phyloP scores from a whole-genome alignment of 1,140 invertebrate species.

The Aphaenogaster floridana region DNA sequence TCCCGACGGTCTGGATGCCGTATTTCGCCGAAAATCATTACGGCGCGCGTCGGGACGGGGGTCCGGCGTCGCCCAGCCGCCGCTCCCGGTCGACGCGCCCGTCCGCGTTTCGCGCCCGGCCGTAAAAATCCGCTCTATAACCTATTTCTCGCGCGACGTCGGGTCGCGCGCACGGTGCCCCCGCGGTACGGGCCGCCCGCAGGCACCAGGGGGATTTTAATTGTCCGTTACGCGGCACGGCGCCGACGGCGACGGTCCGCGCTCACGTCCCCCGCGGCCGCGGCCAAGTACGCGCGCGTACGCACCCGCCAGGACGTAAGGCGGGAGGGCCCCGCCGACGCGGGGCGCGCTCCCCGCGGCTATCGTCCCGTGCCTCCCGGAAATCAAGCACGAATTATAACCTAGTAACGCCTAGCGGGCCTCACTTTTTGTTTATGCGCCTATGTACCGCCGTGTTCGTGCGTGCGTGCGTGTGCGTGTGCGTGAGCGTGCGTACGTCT shows the following conservation, averaged over 20 bases:
- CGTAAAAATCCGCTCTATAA: conserved; percentile 77
- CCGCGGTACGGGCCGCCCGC: conserved; percentile 66
- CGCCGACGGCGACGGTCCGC: conserved; percentile 34
- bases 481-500: not conserved
- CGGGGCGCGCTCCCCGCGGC: not conserved
- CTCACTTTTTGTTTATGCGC: conserved; percentile 80
- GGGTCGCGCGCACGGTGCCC: conserved; percentile 73
- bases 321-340: not conserved
- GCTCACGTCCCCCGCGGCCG: not conserved
- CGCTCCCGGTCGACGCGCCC: conserved; percentile 45
- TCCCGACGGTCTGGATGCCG: conserved; percentile 80
- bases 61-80: conserved; percentile 27
- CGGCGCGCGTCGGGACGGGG: conserved; percentile 52
- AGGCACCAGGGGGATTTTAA: conserved; percentile 79
- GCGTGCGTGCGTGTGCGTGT: not conserved
- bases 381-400: conserved; percentile 80
- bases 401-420: conserved; percentile 77
- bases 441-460: not conserved
- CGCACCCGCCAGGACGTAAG: conserved; percentile 27
- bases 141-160: conserved; percentile 75
- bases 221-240: conserved; percentile 73
- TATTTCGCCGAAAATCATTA: conserved; percentile 79
- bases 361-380: conserved; percentile 57
- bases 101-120: conserved; percentile 51
- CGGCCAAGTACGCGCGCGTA: not conserved